These are phyloP conservation scores for Procambarus clarkii DNA, from an alignment of 1,140 invertebrate genomes.

Conservation along the genomic window DNA sequence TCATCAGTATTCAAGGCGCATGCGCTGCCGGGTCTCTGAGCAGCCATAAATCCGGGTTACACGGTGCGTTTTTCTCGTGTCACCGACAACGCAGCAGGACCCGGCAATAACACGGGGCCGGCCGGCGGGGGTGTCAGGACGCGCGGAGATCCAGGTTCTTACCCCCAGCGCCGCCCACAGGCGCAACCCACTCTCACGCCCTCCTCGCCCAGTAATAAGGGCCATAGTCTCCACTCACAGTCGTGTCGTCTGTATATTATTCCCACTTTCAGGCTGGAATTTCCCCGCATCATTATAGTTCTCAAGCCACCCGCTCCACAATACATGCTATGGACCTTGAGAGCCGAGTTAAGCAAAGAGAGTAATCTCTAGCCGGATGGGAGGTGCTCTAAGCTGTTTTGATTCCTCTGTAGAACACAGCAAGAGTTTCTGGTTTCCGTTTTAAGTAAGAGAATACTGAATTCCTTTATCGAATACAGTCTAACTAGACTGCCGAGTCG, in stretches of 20 bases:
- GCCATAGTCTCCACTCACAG: background rate
- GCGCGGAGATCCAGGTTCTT: background rate
- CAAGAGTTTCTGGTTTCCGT: background rate
- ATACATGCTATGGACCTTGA: background rate
- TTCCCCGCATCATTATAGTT: background rate
- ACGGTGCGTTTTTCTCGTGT: constrained; percentile 66
- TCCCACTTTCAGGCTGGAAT: background rate
- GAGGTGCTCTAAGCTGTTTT: background rate
- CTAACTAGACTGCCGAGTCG: no score
- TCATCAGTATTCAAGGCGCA: constrained; percentile 56
- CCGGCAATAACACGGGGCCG: constrained; percentile 64
- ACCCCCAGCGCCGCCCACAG: background rate
- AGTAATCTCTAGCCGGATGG: background rate
- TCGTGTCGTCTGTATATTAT: background rate
- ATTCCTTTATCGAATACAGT: no score
- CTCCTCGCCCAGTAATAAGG: background rate
- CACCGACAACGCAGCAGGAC: constrained; percentile 64
- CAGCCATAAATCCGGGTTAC: constrained; percentile 69
- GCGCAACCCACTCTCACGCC: background rate
- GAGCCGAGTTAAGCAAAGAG: background rate
- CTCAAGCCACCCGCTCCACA: background rate
- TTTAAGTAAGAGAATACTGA: background rate
- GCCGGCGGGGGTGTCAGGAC: constrained; percentile 60
- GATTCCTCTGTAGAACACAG: background rate
- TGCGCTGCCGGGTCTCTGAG: constrained; percentile 45